Conservation (phyloP, 2,113 vertebrate species). For the Oreochromis spilurus region DNA sequence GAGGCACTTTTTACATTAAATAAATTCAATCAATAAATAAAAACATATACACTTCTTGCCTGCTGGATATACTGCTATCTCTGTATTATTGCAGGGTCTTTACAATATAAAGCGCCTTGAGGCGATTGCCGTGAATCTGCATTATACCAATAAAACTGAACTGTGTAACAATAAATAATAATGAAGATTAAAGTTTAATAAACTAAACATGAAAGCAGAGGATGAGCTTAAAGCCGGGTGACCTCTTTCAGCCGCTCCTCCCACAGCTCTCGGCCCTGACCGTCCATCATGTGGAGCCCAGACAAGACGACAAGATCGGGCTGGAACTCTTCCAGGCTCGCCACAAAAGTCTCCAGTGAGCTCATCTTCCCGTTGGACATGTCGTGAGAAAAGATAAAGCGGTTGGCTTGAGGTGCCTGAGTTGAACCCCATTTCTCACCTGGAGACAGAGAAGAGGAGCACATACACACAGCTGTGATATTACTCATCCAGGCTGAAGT, state of each 20-base stretch:
- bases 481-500: background rate
- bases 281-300: constrained; percentile 99
- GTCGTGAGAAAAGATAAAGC: constrained; percentile 98
- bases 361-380: constrained; percentile 90
- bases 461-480: background rate
- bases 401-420: constrained; percentile 87
- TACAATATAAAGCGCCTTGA: background rate
- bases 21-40: background rate
- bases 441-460: constrained; percentile 28
- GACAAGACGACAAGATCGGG: constrained; percentile 94
- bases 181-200: background rate
- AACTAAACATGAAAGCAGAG: background rate
- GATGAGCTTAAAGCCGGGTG: background rate
- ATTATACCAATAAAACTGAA: background rate
- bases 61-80: background rate
- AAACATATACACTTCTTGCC: background rate
- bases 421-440: constrained; percentile 86
- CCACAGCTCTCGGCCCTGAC: constrained; percentile 81
- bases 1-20: background rate
- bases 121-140: background rate
- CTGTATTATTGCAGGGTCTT: background rate
- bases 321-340: constrained; percentile 91
- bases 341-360: constrained; percentile 86
- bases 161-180: background rate
- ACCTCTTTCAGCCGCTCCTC: constrained; percentile 86